These are phyloP conservation scores for Taenioides sp. DNA, from an alignment of 2,797 vertebrate species.

Conservation along the genomic window DNA sequence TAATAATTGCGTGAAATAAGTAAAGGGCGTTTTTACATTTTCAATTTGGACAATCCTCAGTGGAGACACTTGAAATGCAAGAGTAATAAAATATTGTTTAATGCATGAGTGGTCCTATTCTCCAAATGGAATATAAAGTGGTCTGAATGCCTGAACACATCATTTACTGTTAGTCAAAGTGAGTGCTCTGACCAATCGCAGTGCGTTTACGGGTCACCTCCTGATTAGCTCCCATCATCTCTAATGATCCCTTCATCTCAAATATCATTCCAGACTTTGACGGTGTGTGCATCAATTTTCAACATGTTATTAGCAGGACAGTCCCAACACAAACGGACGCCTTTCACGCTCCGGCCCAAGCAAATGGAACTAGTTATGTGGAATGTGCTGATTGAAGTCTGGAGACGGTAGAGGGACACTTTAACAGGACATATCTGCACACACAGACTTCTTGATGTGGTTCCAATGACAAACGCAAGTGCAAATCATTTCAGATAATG, in stretches of 20 bases:
- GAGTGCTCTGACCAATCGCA: constrained; percentile 58
- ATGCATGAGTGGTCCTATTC: constrained; percentile 67
- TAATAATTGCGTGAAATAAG: constrained; percentile 66
- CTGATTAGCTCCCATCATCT: constrained; percentile 61
- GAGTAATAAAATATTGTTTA: constrained; percentile 67
- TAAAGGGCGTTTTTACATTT: constrained; percentile 72
- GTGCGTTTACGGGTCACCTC: constrained; percentile 62
- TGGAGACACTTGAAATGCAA: constrained; percentile 60
- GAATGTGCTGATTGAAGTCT: constrained; percentile 44
- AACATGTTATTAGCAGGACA: constrained; percentile 51
- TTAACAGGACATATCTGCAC: constrained; percentile 55
- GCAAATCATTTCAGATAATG: constrained; percentile 56
- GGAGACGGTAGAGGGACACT: constrained; percentile 40
- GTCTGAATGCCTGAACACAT: constrained; percentile 58
- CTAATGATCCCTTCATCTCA: constrained; percentile 64
- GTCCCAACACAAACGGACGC: constrained; percentile 41
- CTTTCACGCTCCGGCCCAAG: constrained; percentile 42
- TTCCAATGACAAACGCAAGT: constrained; percentile 51
- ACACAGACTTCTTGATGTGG: constrained; percentile 55
- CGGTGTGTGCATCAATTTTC: constrained; percentile 54
- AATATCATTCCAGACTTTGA: constrained; percentile 64
- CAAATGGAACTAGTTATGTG: constrained; percentile 48
- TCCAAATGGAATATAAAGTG: constrained; percentile 80
- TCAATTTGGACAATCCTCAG: constrained; percentile 62
- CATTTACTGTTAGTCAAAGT: constrained; percentile 58